Percentiles rank a stretch among this genome's conserved stretches.
Evolutionary conservation across 1,140 invertebrate species (phyloP).

Genomic region (Megalopta genalis): DNA sequence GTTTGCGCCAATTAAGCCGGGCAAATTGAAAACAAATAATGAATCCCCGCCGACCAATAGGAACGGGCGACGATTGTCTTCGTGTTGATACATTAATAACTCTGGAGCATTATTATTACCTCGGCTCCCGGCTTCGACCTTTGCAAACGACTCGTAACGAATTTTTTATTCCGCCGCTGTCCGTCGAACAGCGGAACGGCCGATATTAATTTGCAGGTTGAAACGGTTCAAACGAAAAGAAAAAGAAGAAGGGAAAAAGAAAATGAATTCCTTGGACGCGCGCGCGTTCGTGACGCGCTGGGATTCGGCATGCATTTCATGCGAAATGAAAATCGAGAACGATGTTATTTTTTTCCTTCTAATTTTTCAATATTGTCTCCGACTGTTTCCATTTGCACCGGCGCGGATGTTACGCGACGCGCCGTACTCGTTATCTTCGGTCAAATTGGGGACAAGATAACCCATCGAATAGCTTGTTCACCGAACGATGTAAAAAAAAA

Average conservation of each 20-base stretch:
- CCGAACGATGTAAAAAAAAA: no score
- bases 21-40: neutral
- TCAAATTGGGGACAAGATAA: no score
- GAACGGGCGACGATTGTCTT: neutral
- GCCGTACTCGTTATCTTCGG: no score
- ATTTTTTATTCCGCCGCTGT: neutral
- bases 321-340: neutral
- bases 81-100: conserved; percentile 5
- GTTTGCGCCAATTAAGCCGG: neutral
- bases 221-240: no score
- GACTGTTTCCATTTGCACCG: neutral
- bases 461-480: no score
- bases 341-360: neutral
- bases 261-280: neutral
- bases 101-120: conserved; percentile 9
- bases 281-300: no score
- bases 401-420: neutral
- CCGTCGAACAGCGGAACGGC: neutral
- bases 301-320: neutral
- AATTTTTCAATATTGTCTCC: neutral
- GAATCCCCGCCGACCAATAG: neutral
- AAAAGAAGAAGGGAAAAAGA: no score
- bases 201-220: neutral
- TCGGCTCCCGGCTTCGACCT: neutral
- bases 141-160: neutral